These are phyloP conservation scores for Pterophyllum scalare DNA, from an alignment of 2,113 vertebrate species.

Conservation along the genomic window DNA sequence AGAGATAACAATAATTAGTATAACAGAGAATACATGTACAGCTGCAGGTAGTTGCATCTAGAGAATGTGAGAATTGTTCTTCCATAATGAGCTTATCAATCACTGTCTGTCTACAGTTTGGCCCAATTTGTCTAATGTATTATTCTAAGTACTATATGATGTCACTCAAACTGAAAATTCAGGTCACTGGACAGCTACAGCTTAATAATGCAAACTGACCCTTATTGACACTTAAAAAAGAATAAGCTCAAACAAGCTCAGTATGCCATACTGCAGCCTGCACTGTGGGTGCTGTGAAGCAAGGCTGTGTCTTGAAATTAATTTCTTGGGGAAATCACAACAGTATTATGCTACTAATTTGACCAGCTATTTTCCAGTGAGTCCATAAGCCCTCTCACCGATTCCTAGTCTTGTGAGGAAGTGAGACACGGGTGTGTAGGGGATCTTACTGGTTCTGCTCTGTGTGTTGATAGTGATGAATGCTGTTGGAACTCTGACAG, in stretches of 20 bases:
- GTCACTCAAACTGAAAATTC: not conserved
- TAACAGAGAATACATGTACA: not conserved
- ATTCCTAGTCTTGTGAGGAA: conserved; percentile 44
- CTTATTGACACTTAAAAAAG: not conserved
- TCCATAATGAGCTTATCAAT: not conserved
- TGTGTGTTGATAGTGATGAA: conserved; percentile 51
- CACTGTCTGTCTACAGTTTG: not conserved
- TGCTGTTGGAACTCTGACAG: conserved; percentile 19
- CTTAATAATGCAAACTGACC: not conserved
- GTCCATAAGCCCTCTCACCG: not conserved
- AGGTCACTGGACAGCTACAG: not conserved
- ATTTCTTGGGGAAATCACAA: conserved; percentile 19
- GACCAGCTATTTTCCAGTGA: conserved; percentile 11
- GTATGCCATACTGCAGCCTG: not conserved
- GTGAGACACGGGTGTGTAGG: conserved; percentile 5
- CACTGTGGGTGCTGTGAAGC: not conserved
- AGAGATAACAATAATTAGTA: not conserved
- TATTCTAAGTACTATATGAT: not conserved
- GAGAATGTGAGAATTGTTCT: not conserved
- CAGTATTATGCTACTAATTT: not conserved
- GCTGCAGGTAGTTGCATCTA: not conserved
- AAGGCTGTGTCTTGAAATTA: conserved; percentile 3
- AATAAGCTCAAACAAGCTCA: not conserved
- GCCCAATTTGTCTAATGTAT: not conserved
- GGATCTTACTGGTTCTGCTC: not conserved